Base-by-base conservation (phyloP, 2,113 vertebrate genomes). In the Cyphotilapia sp. region DNA sequence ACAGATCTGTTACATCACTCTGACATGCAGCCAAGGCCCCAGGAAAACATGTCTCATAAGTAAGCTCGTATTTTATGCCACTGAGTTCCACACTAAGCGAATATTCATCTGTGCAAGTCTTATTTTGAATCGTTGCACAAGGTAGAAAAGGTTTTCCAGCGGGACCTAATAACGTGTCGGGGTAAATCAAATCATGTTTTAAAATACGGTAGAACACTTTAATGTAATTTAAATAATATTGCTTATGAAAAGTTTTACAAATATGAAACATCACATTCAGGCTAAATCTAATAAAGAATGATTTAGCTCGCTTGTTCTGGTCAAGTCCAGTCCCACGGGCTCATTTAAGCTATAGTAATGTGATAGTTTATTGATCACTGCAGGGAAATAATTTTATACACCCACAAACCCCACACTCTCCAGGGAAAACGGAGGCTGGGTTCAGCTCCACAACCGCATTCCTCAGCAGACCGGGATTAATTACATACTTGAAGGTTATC, bases 1-100 rank as follows among this genome's bases (percentile, higher is more conserved):
- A 85, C 53, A 83, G 89, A 86, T 83, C 57, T 69, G 83, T 92
- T 90, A 87, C 93, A 90, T 92, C 89, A 92, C 54, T 88, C 89
- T 83, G 84, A 92, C 74, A 83, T 81, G 84, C 80, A 82, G 89
- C 33, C 27, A 81, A 87, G 38, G 35, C 51, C 45, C 22, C 12
- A 29, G n/a, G 59, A 82, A 84, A 81, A 71, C 63, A 83, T 17
- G 27, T 47, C 59, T 88, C 27, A 56, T 54, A 82, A 69, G 69
- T 56, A 19, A 80, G 69, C 40, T 12, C 3, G 10, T 22, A n/a
- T 42, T 74, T 89, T 78, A n/a, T 27, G 81, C 53, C 6, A 51
- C 14, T 13, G 49, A 56, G 83, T 80, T 47, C 29, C 35, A 3
- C 29, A 40, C 45, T 78, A 42, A 82, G 47, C 13, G 87, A 82